These are phyloP conservation scores for Silurus aristotelis DNA, from an alignment of 2,797 vertebrate species.

Conservation along the genomic window DNA sequence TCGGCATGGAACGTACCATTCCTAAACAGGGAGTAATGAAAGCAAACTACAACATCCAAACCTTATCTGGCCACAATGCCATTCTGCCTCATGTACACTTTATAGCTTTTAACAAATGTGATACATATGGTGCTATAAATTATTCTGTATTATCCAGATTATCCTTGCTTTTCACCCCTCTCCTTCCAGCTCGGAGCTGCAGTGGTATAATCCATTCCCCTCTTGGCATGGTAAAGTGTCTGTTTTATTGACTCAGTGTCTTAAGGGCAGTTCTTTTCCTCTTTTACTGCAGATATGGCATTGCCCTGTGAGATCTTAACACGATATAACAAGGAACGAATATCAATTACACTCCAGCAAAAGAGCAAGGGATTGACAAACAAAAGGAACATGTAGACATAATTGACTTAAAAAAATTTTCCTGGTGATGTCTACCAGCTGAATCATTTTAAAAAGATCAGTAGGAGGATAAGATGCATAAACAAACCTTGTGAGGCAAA, in stretches of 20 bases:
- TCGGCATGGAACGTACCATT: conserved; percentile 53
- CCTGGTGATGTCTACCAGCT: conserved; percentile 56
- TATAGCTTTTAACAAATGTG: not conserved
- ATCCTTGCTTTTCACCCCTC: not conserved
- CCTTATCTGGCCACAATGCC: not conserved
- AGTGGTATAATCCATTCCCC: conserved; percentile 51
- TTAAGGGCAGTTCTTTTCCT: conserved; percentile 61
- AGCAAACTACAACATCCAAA: not conserved
- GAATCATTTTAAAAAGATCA: conserved; percentile 30
- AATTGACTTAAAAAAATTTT: conserved; percentile 24
- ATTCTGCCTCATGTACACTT: not conserved
- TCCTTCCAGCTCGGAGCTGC: not conserved
- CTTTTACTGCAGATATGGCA: conserved; percentile 55
- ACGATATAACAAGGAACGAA: conserved; percentile 55
- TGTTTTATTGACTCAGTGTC: conserved; percentile 65
- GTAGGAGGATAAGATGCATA: not conserved
- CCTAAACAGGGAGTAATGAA: not conserved
- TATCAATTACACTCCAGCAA: conserved; percentile 53
- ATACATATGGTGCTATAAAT: not conserved
- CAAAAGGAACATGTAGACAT: conserved; percentile 32
- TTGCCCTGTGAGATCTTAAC: conserved; percentile 57
- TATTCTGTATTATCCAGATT: not conserved
- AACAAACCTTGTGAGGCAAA: not conserved
- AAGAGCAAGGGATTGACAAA: conserved; percentile 42
- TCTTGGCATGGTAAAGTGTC: conserved; percentile 62